A percentile compares a stretch with the other conserved stretches of the same genome.
Conservation (phyloP, 2,797 vertebrate genomes). For the Brotula barbata region DNA sequence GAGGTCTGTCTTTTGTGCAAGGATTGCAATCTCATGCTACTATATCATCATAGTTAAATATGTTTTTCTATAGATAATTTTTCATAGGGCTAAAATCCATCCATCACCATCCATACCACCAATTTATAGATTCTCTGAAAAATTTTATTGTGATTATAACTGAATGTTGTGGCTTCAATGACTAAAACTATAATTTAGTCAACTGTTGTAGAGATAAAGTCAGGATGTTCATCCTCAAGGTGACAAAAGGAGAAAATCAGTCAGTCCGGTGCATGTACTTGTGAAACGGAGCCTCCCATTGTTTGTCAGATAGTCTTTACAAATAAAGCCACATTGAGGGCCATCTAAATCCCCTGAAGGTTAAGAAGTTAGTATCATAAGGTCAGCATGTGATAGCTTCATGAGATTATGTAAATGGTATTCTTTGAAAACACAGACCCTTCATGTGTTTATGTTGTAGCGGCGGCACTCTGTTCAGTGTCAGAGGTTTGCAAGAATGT, state of each 20-base stretch:
- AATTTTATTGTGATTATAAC: too few relatives aligned
- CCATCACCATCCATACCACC: too few relatives aligned
- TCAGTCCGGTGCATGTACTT: constrained; percentile 57
- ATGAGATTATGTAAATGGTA: constrained; percentile 67
- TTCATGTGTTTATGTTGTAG: constrained; percentile 65
- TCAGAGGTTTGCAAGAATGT: constrained; percentile 67
- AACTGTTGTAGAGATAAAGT: constrained; percentile 27
- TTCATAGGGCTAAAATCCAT: too few relatives aligned
- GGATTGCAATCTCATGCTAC: too few relatives aligned
- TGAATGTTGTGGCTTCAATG: too few relatives aligned
- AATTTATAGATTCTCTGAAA: too few relatives aligned
- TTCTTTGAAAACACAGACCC: constrained; percentile 66
- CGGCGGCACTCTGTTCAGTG: constrained; percentile 57
- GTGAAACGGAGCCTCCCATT: constrained; percentile 70
- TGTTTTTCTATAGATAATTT: too few relatives aligned
- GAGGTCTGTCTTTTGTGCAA: too few relatives aligned
- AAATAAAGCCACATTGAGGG: constrained; percentile 74
- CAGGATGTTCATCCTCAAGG: constrained; percentile 60
- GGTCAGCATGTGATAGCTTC: constrained; percentile 81
- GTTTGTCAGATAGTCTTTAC: constrained; percentile 74
- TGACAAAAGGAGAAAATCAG: constrained; percentile 53
- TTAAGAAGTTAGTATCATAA: constrained; percentile 81
- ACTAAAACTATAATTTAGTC: too few relatives aligned
- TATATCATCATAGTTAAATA: too few relatives aligned
- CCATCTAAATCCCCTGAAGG: constrained; percentile 76